Evolutionary conservation across 2,113 vertebrate species (phyloP), one percentile per base, ranked within the genome.

Genomic region (Misgurnus mizolepis): DNA sequence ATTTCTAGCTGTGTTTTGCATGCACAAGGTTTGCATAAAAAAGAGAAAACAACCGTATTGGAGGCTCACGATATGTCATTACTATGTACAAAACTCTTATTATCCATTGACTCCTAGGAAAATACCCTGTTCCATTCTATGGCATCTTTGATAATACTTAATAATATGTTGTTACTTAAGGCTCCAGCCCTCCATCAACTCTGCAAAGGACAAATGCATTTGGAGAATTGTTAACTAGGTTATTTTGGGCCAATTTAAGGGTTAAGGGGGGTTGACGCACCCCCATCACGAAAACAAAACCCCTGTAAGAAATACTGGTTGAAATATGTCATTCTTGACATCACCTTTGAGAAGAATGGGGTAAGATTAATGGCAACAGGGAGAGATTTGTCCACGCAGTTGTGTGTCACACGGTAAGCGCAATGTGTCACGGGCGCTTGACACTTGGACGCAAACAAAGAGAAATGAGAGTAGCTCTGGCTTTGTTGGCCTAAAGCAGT

Each of bases 401-500:
- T 53, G 55, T 45, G 39, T 40, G 8, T 45, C 71, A 61, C 71
- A 7, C 7, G 11, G 15, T 17, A 41, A 49, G 22, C 34, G 17
- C 27, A 34, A 50, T 27, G 6, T 74, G 41, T 68, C 34, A 53
- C n/a, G 4, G 67, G 34, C 43, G 0, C 22, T 67, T 41, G 45
- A 82, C 41, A 22, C 4, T 0, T 3, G 9, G 39, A 53, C 27
- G 14, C 60, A 83, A 83, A 75, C 22, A 40, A 78, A 76, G 65
- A 83, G 76, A 61, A 66, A 80, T 58, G 71, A 83, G 77, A 5
- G 0, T 15, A 43, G 6, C 55, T 45, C 18, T 22, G n/a, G 45
- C 56, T 75, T 75, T 64, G 72, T 79, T 69, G 40, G 47, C 56
- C 58, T 68, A 67, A 40, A 83, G 78, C 82, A 41, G 39, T 79